Percentiles rank a stretch among this genome's conserved stretches.
These are phyloP conservation scores for Meiosimyza platycephala DNA, from an alignment of 2,888 invertebrate species.

Conservation along the genomic window DNA sequence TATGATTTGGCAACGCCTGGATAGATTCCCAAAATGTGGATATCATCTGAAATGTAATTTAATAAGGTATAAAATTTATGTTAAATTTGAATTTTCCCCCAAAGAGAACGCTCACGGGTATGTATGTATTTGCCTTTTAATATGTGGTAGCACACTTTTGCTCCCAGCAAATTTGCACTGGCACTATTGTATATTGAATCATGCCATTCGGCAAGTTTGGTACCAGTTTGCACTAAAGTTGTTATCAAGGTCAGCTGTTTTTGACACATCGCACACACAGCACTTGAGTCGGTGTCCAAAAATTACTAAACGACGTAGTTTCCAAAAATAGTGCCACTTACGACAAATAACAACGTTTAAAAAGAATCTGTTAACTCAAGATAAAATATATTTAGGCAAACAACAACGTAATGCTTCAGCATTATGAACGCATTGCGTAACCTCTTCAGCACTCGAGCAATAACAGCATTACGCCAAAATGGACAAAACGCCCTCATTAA, in stretches of 20 bases:
- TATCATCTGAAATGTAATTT: too few species aligned
- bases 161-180: too few species aligned
- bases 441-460: constrained; percentile 57
- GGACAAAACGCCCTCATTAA: constrained; percentile 62
- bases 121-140: too few species aligned
- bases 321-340: constrained; percentile 20
- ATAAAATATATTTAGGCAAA: constrained; percentile 6
- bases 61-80: too few species aligned
- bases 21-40: too few species aligned
- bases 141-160: too few species aligned
- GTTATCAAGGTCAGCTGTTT: constrained; percentile 3
- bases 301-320: constrained; percentile 3
- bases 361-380: background rate
- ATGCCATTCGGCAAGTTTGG: too few species aligned
- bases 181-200: too few species aligned
- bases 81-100: too few species aligned
- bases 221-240: too few species aligned
- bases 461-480: constrained; percentile 58
- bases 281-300: background rate
- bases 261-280: background rate
- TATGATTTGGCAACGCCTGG: too few species aligned
- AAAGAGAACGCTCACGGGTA: too few species aligned
- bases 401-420: constrained; percentile 44
- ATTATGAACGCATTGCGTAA: constrained; percentile 63
- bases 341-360: background rate